Conservation (phyloP, 2,888 invertebrate genomes). For the Brachylomia viminalis region DNA sequence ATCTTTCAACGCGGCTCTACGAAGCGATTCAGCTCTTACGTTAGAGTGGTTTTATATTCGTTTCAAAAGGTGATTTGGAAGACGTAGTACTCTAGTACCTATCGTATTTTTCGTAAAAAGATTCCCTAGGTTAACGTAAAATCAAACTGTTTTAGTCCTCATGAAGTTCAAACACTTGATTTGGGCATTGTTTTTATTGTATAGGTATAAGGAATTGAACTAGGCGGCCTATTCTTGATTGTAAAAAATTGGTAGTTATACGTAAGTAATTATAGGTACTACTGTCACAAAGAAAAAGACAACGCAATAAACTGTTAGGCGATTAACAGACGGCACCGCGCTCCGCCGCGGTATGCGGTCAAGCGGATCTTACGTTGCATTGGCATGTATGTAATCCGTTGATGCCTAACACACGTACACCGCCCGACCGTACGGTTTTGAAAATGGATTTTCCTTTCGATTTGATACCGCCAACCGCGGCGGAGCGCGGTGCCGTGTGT, state of each 20-base stretch:
- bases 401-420: too few species aligned
- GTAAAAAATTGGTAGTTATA: not conserved
- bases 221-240: not conserved
- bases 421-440: too few species aligned
- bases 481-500: too few species aligned
- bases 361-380: too few species aligned
- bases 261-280: not conserved
- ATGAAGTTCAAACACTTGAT: not conserved
- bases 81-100: not conserved
- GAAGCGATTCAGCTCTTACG: conserved; percentile 19
- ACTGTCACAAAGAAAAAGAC: not conserved
- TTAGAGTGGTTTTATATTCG: conserved; percentile 27
- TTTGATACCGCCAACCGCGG: too few species aligned
- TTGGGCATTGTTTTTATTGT: not conserved
- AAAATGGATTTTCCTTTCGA: too few species aligned
- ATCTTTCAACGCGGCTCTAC: conserved; percentile 58
- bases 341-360: too few species aligned
- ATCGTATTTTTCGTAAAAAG: not conserved
- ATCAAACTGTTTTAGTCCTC: not conserved
- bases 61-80: conserved; percentile 11
- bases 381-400: too few species aligned
- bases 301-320: too few species aligned
- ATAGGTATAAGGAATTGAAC: not conserved
- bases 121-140: not conserved
- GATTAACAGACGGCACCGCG: too few species aligned